These are phyloP conservation scores for Grammomys surdaster DNA, from an alignment of 2,113 vertebrate species.

Conservation along the genomic window DNA sequence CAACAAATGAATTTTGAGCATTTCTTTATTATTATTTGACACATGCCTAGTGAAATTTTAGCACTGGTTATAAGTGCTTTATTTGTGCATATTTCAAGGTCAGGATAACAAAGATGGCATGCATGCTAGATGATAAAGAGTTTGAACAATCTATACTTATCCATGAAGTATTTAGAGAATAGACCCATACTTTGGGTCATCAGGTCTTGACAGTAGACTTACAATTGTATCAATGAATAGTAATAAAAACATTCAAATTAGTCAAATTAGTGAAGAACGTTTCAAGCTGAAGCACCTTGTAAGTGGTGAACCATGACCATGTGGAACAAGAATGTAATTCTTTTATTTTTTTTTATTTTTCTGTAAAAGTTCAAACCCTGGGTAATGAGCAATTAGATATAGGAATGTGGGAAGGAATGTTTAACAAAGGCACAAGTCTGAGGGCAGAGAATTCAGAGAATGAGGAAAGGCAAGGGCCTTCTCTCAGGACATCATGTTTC, in stretches of 20 bases:
- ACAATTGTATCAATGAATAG: neutral
- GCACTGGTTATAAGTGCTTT: neutral
- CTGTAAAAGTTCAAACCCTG: neutral
- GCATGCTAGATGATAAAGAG: neutral
- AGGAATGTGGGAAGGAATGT: neutral
- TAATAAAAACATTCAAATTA: neutral
- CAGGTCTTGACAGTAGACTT: neutral
- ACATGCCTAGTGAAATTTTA: neutral
- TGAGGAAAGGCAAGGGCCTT: neutral
- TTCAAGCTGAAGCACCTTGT: fast-evolving
- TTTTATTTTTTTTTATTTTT: neutral
- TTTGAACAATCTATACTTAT: neutral
- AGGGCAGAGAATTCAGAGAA: neutral
- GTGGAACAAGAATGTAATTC: neutral
- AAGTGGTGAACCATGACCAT: neutral
- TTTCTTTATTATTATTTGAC: neutral
- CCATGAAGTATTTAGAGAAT: neutral
- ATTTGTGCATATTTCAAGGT: neutral
- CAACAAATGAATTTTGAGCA: neutral
- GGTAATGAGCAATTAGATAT: neutral
- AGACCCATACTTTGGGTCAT: neutral
- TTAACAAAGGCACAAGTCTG: neutral
- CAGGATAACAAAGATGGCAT: neutral
- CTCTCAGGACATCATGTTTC: neutral
- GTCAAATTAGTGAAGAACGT: neutral